Evolutionary conservation across 2,113 vertebrate species (phyloP), one percentile per base, ranked within the genome.

Genomic region (Hypomesus transpacificus): DNA sequence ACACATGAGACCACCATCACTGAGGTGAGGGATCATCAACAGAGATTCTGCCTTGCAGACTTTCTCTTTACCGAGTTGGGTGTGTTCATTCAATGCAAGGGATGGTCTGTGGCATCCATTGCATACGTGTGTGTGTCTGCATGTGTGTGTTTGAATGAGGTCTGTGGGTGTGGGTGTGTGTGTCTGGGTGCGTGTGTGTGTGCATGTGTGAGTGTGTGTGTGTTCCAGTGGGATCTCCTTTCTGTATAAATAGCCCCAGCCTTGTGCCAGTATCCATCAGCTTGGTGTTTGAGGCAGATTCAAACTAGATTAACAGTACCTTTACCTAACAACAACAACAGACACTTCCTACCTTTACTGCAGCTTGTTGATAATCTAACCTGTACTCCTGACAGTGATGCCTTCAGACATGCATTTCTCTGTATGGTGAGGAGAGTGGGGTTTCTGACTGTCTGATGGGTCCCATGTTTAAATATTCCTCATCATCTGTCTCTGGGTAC

Each of bases 181-280:
- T 24, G 24, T 24, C n/a, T n/a, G n/a, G n/a, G 24, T 26, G 31
- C 6, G 31, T 34, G 31, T 34, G 31, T 34, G 31, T 7, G 31
- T 34, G 7, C 1, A 9, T 2, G 39, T 2, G 5, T 8, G 39
- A 11, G 39, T 8, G 7, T 46, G 53, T 11, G 34, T 53, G 22
- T 53, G 26, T 34, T 11, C 24, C 50, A 31, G 39, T 52, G 50
- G 59, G 60, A 71, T 71, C 61, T 52, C 60, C 70, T 64, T 62
- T 62, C 51, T 71, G 9, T 71, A 64, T 64, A 71, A 71, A 71
- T 71, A 71, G 59, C 13, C 61, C 17, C 7, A 31, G 61, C n/a
- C 50, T 71, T n/a, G 11, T 65, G 60, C 60, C 61, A 52, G 21
- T 69, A 21, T 63, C 61, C 70, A 34, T 26, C 22, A 31, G 4